Evolutionary conservation across 2,797 vertebrate species (phyloP).

Genomic region (Sebastes minor): DNA sequence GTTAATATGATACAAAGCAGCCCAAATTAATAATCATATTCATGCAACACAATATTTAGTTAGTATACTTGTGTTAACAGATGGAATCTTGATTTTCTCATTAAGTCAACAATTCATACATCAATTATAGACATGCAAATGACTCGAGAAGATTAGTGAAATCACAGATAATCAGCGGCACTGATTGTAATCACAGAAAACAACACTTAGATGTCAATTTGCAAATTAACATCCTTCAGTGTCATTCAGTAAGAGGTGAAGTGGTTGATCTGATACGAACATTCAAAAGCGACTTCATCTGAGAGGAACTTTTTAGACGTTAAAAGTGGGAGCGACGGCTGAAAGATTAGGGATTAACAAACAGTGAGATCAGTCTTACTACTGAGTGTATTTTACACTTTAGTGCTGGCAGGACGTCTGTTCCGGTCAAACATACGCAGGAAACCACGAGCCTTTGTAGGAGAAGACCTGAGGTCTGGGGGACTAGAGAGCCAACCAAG

Average conservation of each 20-base stretch:
- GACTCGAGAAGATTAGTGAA: constrained; percentile 28
- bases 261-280: not conserved
- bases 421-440: constrained; percentile 89
- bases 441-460: constrained; percentile 83
- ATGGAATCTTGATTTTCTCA: constrained; percentile 26
- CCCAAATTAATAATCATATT: not conserved
- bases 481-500: constrained; percentile 65
- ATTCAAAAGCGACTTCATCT: not conserved
- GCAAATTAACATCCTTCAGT: not conserved
- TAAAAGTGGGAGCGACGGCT: not conserved
- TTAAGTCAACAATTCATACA: constrained; percentile 2
- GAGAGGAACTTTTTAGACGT: not conserved
- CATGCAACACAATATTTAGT: not conserved
- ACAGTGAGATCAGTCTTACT: constrained; percentile 86
- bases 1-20: not conserved
- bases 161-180: constrained; percentile 9
- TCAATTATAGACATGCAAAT: constrained; percentile 29
- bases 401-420: constrained; percentile 85
- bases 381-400: constrained; percentile 88
- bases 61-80: constrained; percentile 13
- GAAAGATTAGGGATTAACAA: constrained; percentile 75
- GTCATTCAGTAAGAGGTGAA: constrained; percentile 21
- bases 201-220: not conserved
- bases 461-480: constrained; percentile 77
- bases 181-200: constrained; percentile 5